Conservation (phyloP, 2,888 invertebrate genomes). For the Apamea crenata region DNA sequence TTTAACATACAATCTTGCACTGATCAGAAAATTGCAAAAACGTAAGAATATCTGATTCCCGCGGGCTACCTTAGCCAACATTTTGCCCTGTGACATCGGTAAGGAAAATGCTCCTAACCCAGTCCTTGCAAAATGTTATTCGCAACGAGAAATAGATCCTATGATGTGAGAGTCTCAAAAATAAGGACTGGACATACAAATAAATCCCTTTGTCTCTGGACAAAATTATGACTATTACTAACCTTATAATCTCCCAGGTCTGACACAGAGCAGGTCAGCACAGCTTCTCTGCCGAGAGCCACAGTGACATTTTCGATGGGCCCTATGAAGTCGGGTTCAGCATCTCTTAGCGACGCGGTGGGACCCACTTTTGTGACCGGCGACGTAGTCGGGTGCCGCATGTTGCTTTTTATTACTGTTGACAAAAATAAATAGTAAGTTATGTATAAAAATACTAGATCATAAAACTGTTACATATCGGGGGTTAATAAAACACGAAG, state of each 20-base stretch:
- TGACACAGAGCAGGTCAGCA: slow-evolving; percentile 93
- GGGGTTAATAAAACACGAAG: background rate
- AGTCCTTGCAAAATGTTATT: background rate
- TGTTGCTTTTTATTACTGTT: slow-evolving; percentile 84
- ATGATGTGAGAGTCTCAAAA: background rate
- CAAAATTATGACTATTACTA: slow-evolving; percentile 58
- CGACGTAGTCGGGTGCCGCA: slow-evolving; percentile 84
- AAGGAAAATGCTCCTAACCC: background rate
- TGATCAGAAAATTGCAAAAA: too few species aligned
- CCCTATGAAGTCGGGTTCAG: slow-evolving; percentile 92
- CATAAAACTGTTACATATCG: background rate
- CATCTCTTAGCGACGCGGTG: slow-evolving; percentile 82
- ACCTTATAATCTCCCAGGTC: slow-evolving; percentile 94
- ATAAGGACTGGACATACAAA: background rate
- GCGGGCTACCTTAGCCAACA: too few species aligned
- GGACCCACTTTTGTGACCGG: slow-evolving; percentile 83
- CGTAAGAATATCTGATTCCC: too few species aligned
- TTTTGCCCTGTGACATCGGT: too few species aligned
- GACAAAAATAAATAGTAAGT: slow-evolving; percentile 61
- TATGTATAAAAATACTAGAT: background rate
- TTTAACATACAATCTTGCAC: too few species aligned
- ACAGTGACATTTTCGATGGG: slow-evolving; percentile 94
- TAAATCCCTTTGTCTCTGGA: background rate
- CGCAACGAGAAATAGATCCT: too few species aligned
- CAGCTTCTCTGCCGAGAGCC: slow-evolving; percentile 93